These are phyloP conservation scores for Ciconia stormi DNA, from an alignment of 2,113 vertebrate genomes.

Conservation along the genomic window DNA sequence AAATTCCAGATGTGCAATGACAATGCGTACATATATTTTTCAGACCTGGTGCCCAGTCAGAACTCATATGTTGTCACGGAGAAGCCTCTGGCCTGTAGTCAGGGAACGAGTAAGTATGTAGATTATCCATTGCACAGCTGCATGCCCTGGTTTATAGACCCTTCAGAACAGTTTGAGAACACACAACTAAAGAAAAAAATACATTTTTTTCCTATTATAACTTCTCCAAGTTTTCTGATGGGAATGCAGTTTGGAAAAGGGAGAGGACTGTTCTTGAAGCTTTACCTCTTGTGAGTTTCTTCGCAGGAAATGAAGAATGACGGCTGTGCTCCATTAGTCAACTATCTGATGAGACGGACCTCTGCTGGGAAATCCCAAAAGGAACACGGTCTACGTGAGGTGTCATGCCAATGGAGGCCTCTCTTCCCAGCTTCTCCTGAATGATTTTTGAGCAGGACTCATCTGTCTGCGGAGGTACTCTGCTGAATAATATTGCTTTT, in stretches of 20 bases:
- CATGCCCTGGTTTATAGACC: neutral
- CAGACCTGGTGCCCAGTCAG: conserved; percentile 45
- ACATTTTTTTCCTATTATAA: neutral
- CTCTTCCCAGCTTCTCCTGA: neutral
- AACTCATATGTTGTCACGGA: conserved; percentile 35
- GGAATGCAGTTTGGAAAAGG: conserved; percentile 6
- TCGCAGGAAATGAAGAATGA: neutral
- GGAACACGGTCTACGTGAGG: accelerated
- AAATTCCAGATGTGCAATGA: conserved; percentile 69
- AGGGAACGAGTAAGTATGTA: conserved; percentile 7
- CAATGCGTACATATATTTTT: conserved; percentile 39
- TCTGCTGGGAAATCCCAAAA: neutral
- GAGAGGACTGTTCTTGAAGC: neutral
- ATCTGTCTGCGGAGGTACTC: neutral
- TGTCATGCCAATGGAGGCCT: neutral
- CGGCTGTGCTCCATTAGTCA: neutral
- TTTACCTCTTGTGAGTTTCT: neutral
- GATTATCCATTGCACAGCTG: conserved; percentile 25
- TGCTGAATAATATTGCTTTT: neutral
- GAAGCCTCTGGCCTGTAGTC: conserved; percentile 41
- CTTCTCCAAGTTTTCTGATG: neutral
- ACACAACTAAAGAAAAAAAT: neutral
- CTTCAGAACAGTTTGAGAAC: neutral
- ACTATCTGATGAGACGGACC: neutral
- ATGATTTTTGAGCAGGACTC: neutral